A percentile compares a stretch with the other conserved stretches of the same genome.
phyloP scores from a whole-genome alignment of 2,797 vertebrate genomes.

The Gallinago nigripennis region DNA sequence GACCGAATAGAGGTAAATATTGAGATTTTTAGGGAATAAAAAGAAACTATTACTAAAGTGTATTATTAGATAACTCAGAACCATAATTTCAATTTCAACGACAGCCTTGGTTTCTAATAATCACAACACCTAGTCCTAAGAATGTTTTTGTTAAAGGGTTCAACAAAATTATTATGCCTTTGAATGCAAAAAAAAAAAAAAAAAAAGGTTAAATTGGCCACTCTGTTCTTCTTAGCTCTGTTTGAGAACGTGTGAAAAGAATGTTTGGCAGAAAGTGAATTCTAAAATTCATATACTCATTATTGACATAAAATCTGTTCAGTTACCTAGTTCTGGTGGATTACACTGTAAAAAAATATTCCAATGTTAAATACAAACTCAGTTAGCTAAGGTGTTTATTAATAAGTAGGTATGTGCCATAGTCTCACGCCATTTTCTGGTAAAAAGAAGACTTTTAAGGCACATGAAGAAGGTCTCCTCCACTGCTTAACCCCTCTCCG shows the following conservation, averaged over 20 bases:
- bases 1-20: background rate
- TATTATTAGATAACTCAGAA: background rate
- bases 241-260: background rate
- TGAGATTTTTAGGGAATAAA: background rate
- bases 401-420: background rate
- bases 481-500: background rate
- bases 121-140: background rate
- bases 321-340: background rate
- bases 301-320: background rate
- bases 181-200: background rate
- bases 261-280: background rate
- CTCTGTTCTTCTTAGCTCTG: background rate
- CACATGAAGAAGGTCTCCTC: background rate
- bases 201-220: background rate
- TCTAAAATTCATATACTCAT: background rate
- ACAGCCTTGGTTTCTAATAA: background rate
- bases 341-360: background rate
- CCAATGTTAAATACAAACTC: background rate
- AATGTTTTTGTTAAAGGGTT: background rate
- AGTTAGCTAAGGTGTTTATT: background rate
- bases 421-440: background rate
- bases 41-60: background rate
- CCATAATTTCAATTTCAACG: background rate
- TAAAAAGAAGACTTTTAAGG: background rate
- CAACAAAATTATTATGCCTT: background rate